phyloP scores from a whole-genome alignment of 2,888 invertebrate genomes.

The Ormyrus thymus region DNA sequence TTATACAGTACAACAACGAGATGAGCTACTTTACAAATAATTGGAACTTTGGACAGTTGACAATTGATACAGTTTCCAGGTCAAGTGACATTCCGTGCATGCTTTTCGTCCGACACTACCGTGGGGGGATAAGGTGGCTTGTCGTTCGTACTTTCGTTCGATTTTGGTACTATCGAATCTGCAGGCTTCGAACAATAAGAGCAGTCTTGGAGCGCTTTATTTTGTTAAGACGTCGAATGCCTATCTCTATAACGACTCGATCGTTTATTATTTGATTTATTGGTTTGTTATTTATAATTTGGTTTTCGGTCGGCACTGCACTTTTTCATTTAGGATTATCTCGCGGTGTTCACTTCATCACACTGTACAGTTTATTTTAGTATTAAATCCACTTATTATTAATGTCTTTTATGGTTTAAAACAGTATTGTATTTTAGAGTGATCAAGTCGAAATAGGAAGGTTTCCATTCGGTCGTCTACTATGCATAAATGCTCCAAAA shows the following conservation, averaged over 20 bases:
- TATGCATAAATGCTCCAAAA: conserved; percentile 8
- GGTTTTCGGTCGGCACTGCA: neutral
- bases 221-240: neutral
- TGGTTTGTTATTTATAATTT: neutral
- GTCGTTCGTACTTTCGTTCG: no score
- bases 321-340: neutral
- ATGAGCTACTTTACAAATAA: neutral
- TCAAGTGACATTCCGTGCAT: conserved; percentile 41
- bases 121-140: no score
- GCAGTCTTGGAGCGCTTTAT: conserved; percentile 53
- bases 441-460: conserved; percentile 17
- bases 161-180: conserved; percentile 42
- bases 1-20: neutral
- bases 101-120: neutral
- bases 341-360: conserved; percentile 10
- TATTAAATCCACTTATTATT: neutral
- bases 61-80: conserved; percentile 13
- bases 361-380: neutral
- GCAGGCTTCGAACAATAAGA: conserved; percentile 65
- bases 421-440: neutral
- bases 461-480: neutral
- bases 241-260: conserved; percentile 5
- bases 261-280: conserved; percentile 17
- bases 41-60: conserved; percentile 23
- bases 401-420: neutral